phyloP scores from a whole-genome alignment of 2,888 invertebrate genomes.

The Girardia tigrina region DNA sequence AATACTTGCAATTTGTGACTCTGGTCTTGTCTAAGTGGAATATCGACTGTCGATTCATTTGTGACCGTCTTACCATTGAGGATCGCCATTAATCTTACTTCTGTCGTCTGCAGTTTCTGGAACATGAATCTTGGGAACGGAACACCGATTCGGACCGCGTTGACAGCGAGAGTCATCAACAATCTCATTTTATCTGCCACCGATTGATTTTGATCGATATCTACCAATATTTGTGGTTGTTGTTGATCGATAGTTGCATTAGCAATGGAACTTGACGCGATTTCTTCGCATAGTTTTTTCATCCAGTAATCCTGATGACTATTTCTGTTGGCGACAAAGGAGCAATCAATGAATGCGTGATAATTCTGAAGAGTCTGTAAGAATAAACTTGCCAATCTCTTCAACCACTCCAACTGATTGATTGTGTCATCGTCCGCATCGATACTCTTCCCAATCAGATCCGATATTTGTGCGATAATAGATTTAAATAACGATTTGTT shows the following conservation, averaged over 20 bases:
- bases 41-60: background rate
- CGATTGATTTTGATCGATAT: background rate
- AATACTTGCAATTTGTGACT: slow-evolving; percentile 15
- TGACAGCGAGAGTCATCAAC: background rate
- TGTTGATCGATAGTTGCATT: background rate
- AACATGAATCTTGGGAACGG: background rate
- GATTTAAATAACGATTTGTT: slow-evolving; percentile 1
- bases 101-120: background rate
- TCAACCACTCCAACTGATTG: slow-evolving; percentile 15
- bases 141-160: background rate
- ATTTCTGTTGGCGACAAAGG: background rate
- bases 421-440: background rate
- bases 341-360: background rate
- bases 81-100: background rate
- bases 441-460: background rate
- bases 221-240: too few relatives aligned
- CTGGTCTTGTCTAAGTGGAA: slow-evolving; percentile 16
- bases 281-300: background rate
- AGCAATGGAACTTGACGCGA: background rate
- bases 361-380: background rate
- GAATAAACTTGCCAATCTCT: background rate
- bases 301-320: slow-evolving; percentile 8
- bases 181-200: slow-evolving; percentile 9
- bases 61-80: background rate
- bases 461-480: background rate